Evolutionary conservation across 2,888 invertebrate genomes (phyloP).

Genomic region (Globia sparganii): DNA sequence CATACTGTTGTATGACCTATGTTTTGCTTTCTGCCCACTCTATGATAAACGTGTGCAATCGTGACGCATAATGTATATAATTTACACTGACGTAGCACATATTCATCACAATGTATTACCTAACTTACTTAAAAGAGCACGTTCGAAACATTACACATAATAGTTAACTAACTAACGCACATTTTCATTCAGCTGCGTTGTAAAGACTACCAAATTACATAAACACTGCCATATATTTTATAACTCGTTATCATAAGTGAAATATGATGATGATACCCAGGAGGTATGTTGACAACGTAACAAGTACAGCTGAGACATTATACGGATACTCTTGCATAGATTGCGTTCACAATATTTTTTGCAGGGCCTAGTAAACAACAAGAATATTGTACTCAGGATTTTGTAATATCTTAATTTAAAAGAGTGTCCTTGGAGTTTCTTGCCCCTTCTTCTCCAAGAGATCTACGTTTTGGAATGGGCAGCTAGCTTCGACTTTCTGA

Average conservation of each 20-base stretch:
- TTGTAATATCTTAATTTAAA: too few relatives aligned
- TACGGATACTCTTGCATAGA: background rate
- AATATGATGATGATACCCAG: background rate
- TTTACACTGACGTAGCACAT: conserved; percentile 21
- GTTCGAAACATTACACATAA: conserved; percentile 27
- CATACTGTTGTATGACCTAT: background rate
- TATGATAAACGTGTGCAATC: conserved; percentile 10
- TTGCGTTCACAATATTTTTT: background rate
- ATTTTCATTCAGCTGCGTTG: conserved; percentile 30
- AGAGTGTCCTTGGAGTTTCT: too few relatives aligned
- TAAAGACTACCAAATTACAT: conserved; percentile 8
- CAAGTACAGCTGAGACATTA: background rate
- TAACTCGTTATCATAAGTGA: background rate
- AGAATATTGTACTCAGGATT: too few relatives aligned
- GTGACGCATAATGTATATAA: conserved; percentile 42
- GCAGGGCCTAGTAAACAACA: background rate
- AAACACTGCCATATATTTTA: background rate
- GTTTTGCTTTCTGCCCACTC: conserved; percentile 6
- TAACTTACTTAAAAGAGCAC: conserved; percentile 40
- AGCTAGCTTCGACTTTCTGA: too few relatives aligned
- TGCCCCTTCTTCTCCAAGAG: too few relatives aligned
- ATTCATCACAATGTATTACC: conserved; percentile 34
- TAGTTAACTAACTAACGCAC: conserved; percentile 26
- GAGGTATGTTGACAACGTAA: background rate
- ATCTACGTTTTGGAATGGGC: too few relatives aligned